A percentile compares a stretch with the other conserved stretches of the same genome.
phyloP scores from a whole-genome alignment of 2,888 invertebrate species.

The Hypercompe scribonia region DNA sequence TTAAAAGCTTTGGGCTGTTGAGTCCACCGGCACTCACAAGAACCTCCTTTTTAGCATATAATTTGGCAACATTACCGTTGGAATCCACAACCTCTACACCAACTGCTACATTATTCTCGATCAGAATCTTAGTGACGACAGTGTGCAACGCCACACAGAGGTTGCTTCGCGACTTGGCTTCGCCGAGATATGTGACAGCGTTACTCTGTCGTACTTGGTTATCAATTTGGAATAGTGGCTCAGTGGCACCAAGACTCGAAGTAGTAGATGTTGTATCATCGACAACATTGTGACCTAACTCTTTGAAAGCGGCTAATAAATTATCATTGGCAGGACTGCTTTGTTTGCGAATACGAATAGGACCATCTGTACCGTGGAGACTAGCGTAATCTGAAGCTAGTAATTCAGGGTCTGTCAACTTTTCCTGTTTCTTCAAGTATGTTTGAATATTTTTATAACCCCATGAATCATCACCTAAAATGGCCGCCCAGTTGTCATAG shows the following conservation, averaged over 20 bases:
- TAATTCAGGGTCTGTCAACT: conserved; percentile 46
- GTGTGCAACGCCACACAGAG: neutral
- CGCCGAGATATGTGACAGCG: conserved; percentile 6
- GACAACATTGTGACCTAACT: conserved; percentile 26
- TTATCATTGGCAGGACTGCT: rapidly evolving
- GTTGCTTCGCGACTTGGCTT: conserved; percentile 1
- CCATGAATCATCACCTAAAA: conserved; percentile 40
- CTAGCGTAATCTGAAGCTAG: conserved; percentile 5
- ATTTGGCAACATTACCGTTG: neutral
- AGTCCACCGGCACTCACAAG: conserved; percentile 26
- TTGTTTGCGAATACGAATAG: conserved; percentile 26
- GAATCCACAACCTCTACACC: conserved; percentile 30
- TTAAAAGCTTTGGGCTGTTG: conserved; percentile 27
- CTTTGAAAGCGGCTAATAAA: conserved; percentile 12
- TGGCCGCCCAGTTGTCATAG: conserved; percentile 54
- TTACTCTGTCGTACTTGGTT: neutral
- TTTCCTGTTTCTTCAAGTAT: conserved; percentile 62
- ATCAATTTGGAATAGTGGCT: neutral
- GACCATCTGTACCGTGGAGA: conserved; percentile 34
- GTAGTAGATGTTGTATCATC: conserved; percentile 27
- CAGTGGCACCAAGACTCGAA: conserved; percentile 11
- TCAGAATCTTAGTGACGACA: conserved; percentile 33
- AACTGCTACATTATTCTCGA: conserved; percentile 20
- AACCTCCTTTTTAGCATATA: conserved; percentile 32
- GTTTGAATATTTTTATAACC: neutral